These are phyloP conservation scores for Eurosta solidaginis DNA, from an alignment of 1,140 invertebrate species.

Conservation along the genomic window DNA sequence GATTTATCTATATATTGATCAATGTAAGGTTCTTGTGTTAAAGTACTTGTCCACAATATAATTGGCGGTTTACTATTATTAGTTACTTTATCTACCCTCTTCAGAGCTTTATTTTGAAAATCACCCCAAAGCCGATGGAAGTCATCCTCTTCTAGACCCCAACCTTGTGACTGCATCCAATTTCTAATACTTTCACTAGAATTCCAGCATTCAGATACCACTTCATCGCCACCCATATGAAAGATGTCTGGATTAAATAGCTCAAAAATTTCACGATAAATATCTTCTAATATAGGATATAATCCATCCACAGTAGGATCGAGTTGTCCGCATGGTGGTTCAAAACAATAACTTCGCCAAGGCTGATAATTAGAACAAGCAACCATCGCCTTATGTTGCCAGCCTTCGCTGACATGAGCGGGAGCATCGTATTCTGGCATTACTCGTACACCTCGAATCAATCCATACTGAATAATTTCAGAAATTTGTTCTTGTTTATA, in stretches of 20 bases:
- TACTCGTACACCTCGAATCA: slow-evolving; percentile 74
- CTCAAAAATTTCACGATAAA: slow-evolving; percentile 71
- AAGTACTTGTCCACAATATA: slow-evolving; percentile 81
- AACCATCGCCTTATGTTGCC: slow-evolving; percentile 73
- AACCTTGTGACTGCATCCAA: slow-evolving; percentile 70
- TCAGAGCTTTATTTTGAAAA: slow-evolving; percentile 72
- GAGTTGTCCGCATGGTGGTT: slow-evolving; percentile 85
- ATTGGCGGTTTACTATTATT: slow-evolving; percentile 62
- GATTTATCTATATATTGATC: slow-evolving; percentile 70
- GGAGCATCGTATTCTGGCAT: slow-evolving; percentile 87
- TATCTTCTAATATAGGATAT: slow-evolving; percentile 74
- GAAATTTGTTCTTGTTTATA: slow-evolving; percentile 63
- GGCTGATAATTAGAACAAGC: slow-evolving; percentile 75
- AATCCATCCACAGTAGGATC: slow-evolving; percentile 76
- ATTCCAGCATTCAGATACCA: slow-evolving; percentile 79
- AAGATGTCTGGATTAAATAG: slow-evolving; percentile 74
- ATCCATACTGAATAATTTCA: slow-evolving; percentile 72
- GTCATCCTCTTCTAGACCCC: slow-evolving; percentile 65
- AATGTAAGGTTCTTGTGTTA: slow-evolving; percentile 71
- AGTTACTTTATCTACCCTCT: slow-evolving; percentile 64
- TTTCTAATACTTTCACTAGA: slow-evolving; percentile 67
- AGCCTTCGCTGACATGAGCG: slow-evolving; percentile 86
- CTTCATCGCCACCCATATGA: slow-evolving; percentile 90
- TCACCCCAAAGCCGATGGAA: slow-evolving; percentile 78
- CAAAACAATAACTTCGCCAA: slow-evolving; percentile 78